A percentile compares a stretch with the other conserved stretches of the same genome.
phyloP scores from a whole-genome alignment of 2,113 vertebrate species.

The Rhinichthys klamathensis region DNA sequence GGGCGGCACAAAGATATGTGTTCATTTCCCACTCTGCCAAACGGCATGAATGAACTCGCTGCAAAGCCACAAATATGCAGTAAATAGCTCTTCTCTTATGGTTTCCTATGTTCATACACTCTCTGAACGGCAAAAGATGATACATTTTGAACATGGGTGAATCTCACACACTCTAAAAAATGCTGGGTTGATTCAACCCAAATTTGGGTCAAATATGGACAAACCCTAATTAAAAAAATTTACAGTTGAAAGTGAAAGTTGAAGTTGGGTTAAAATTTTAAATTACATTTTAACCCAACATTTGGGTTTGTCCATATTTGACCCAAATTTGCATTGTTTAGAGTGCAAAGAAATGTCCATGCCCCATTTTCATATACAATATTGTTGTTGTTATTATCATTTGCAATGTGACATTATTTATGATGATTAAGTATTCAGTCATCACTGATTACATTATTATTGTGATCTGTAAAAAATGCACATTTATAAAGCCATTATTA shows the following conservation, averaged over 20 bases:
- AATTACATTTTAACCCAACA: too few species aligned
- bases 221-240: too few species aligned
- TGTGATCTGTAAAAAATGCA: not conserved
- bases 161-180: too few species aligned
- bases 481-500: not conserved
- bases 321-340: too few species aligned
- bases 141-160: not conserved
- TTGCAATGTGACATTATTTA: not conserved
- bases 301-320: too few species aligned
- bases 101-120: not conserved
- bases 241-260: too few species aligned
- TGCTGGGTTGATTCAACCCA: too few species aligned
- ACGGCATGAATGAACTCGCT: constrained; percentile 49
- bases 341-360: too few species aligned
- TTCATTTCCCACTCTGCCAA: constrained; percentile 26
- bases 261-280: too few species aligned
- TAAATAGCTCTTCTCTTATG: not conserved
- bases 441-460: not conserved
- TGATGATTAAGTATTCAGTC: not conserved
- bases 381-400: not conserved
- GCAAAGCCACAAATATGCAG: constrained; percentile 41
- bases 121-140: not conserved
- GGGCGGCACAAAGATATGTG: not conserved
- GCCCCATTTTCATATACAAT: too few species aligned
- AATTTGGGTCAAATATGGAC: too few species aligned